These are phyloP conservation scores for Peromyscus maniculatus DNA, from an alignment of 2,113 vertebrate species.

Conservation along the genomic window DNA sequence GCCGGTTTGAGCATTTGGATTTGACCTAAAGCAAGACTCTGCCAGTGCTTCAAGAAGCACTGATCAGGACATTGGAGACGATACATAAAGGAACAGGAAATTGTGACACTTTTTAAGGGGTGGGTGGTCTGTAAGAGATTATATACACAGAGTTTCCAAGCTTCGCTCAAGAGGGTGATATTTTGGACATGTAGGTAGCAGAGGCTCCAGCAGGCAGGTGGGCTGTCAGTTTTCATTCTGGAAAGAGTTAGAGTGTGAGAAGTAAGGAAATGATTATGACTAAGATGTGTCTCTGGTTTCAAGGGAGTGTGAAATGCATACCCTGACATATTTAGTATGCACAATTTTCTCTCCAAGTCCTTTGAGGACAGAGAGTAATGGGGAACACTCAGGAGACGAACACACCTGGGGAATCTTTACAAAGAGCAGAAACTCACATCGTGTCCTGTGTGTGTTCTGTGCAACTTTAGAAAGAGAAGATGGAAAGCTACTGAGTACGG, in stretches of 20 bases:
- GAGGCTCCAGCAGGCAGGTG: background rate
- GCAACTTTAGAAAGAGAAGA: background rate
- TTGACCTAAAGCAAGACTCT: background rate
- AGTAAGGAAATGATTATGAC: background rate
- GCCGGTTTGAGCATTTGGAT: background rate
- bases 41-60: background rate
- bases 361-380: background rate
- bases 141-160: background rate
- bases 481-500: background rate
- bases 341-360: background rate
- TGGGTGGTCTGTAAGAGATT: background rate
- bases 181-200: background rate
- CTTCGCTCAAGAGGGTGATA: background rate
- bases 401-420: background rate
- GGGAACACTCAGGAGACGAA: background rate
- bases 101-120: background rate
- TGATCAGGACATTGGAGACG: background rate
- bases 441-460: background rate
- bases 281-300: background rate
- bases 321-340: background rate
- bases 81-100: background rate
- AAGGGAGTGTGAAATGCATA: background rate
- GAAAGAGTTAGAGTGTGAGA: background rate
- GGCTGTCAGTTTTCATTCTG: background rate
- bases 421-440: background rate